Conservation (phyloP, 2,888 invertebrate species). For the Augochlorella aurata region DNA sequence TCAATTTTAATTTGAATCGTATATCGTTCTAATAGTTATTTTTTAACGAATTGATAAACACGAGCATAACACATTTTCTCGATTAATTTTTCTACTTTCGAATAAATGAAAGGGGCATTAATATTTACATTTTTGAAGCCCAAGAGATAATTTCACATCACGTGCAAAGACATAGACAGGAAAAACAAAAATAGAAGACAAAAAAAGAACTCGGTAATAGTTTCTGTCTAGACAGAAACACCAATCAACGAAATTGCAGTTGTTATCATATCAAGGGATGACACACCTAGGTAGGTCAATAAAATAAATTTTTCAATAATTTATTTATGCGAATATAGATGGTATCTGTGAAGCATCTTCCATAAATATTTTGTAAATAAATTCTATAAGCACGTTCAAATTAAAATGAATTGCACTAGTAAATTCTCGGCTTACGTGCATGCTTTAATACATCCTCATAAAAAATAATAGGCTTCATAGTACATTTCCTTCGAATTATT, state of each 20-base stretch:
- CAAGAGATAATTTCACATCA: neutral
- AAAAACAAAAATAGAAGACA: neutral
- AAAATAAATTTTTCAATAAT: neutral
- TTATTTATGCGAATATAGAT: neutral
- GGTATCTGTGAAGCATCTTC: neutral
- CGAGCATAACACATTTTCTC: too few species aligned
- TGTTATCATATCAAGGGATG: conserved; percentile 1
- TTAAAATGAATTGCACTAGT: too few species aligned
- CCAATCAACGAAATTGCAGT: neutral
- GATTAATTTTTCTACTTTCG: too few species aligned
- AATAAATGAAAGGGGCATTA: too few species aligned
- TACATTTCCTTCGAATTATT: too few species aligned
- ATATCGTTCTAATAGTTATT: too few species aligned
- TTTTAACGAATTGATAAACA: too few species aligned
- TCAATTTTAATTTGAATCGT: too few species aligned
- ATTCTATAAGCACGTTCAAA: neutral
- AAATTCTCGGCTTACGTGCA: too few species aligned
- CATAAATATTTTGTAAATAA: neutral
- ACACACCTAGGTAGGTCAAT: conserved; percentile 1
- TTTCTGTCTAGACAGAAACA: conserved; percentile 8
- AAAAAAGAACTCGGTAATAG: neutral
- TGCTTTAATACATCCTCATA: too few species aligned
- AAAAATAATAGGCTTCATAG: too few species aligned
- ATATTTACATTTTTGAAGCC: neutral
- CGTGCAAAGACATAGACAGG: neutral